Evolutionary conservation across 2,797 vertebrate genomes (phyloP).

Genomic region (Molossus molossus): DNA sequence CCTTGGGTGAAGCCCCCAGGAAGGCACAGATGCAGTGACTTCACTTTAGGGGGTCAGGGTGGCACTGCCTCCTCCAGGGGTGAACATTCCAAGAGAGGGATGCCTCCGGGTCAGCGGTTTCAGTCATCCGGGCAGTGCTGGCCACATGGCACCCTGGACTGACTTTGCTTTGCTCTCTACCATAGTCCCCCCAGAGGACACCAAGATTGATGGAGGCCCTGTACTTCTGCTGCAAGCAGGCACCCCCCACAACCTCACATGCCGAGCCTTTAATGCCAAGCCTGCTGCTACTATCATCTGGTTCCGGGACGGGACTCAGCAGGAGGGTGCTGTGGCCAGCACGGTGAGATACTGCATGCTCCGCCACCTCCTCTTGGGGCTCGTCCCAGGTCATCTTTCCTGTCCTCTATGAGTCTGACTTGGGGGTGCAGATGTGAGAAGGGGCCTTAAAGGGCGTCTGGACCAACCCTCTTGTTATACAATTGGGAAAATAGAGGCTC

Average conservation of each 20-base stretch:
- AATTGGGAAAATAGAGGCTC: not conserved
- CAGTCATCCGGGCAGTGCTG: rapidly evolving
- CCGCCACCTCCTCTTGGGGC: not conserved
- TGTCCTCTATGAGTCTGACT: not conserved
- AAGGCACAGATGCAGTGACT: not conserved
- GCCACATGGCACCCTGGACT: not conserved
- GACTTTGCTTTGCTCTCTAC: slow-evolving; percentile 22
- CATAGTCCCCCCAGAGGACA: slow-evolving; percentile 96
- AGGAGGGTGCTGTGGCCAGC: slow-evolving; percentile 93
- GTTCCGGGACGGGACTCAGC: slow-evolving; percentile 93
- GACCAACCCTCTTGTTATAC: not conserved
- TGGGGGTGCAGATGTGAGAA: not conserved
- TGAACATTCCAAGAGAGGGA: not conserved
- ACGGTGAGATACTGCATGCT: slow-evolving; percentile 90
- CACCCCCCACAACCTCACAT: slow-evolving; percentile 95
- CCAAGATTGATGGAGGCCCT: slow-evolving; percentile 93
- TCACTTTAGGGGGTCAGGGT: not conserved
- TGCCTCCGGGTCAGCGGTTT: not conserved
- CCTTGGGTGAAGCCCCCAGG: not conserved
- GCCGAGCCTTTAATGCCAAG: slow-evolving; percentile 95
- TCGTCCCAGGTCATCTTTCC: not conserved
- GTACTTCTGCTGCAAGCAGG: slow-evolving; percentile 95
- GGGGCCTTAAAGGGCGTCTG: not conserved
- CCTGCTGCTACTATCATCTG: slow-evolving; percentile 95
- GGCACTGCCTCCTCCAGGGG: not conserved